Evolutionary conservation across 2,888 invertebrate genomes (phyloP).

Genomic region (Epirrhoe alternata): DNA sequence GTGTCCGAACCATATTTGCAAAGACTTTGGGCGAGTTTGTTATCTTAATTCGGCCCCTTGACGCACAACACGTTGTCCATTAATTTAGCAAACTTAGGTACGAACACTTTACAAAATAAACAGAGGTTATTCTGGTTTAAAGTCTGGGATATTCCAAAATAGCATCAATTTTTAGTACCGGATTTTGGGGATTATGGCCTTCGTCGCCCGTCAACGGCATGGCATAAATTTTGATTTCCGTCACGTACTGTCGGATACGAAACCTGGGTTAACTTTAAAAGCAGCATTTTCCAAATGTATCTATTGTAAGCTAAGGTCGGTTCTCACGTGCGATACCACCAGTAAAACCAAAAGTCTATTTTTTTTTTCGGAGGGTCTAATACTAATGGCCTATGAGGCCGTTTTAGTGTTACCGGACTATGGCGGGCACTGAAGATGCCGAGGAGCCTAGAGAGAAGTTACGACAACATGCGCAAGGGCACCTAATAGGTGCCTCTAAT

Average conservation of each 20-base stretch:
- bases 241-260: slow-evolving; percentile 45
- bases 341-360: too few relatives aligned
- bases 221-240: slow-evolving; percentile 48
- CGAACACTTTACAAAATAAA: slow-evolving; percentile 19
- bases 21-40: not conserved
- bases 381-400: too few relatives aligned
- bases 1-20: not conserved
- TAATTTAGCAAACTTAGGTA: slow-evolving; percentile 14
- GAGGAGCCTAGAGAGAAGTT: too few relatives aligned
- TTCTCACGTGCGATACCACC: slow-evolving; percentile 9
- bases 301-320: slow-evolving; percentile 32
- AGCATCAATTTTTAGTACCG: slow-evolving; percentile 42
- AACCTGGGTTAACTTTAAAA: slow-evolving; percentile 46
- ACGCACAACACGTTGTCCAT: not conserved
- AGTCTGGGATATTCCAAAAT: slow-evolving; percentile 40
- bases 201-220: slow-evolving; percentile 41
- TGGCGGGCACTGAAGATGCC: too few relatives aligned
- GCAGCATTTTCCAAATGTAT: slow-evolving; percentile 44
- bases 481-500: too few relatives aligned
- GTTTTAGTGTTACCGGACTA: too few relatives aligned
- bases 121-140: slow-evolving; percentile 32
- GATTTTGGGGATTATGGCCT: slow-evolving; percentile 43
- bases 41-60: not conserved
- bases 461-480: too few relatives aligned
- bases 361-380: too few relatives aligned